These are phyloP conservation scores for Beroe ovata DNA, from an alignment of 37 sponge, comb jelly and placozoan species.

Conservation along the genomic window DNA sequence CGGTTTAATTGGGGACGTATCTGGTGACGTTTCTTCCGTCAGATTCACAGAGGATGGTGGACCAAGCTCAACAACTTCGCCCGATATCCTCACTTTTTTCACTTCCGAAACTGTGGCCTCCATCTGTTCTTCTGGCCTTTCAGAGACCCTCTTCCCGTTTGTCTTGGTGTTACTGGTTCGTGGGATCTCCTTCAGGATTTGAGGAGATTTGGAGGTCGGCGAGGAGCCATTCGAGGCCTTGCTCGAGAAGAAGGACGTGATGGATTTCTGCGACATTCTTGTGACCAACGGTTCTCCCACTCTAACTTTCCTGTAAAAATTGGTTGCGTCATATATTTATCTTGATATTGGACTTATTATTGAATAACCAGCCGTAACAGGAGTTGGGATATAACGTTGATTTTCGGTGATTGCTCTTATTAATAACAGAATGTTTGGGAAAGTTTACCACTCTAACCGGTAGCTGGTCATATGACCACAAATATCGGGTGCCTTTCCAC, in stretches of 20 bases:
- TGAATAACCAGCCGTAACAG: too few relatives aligned
- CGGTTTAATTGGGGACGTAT: conserved; percentile 5
- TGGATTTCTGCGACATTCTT: conserved; percentile 14
- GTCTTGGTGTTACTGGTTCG: conserved; percentile 1
- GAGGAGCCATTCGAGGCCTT: background rate
- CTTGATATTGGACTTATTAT: too few relatives aligned
- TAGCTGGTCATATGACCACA: too few relatives aligned
- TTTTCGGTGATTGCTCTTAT: too few relatives aligned
- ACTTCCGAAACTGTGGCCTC: conserved; percentile 18
- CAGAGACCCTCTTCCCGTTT: background rate
- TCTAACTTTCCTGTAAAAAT: too few relatives aligned
- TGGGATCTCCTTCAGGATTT: conserved; percentile 8
- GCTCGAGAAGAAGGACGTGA: conserved; percentile 28
- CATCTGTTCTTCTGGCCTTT: background rate
- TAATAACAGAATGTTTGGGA: too few relatives aligned
- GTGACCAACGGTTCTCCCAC: too few relatives aligned
- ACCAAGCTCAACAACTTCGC: background rate
- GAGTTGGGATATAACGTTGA: too few relatives aligned
- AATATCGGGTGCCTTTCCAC: too few relatives aligned
- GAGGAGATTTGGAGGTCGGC: background rate
- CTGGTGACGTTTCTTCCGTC: background rate
- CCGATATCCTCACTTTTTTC: conserved; percentile 40
- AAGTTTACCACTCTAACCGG: too few relatives aligned
- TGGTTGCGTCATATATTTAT: too few relatives aligned
- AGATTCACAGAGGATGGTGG: background rate